A percentile compares a stretch with the other conserved stretches of the same genome.
Conservation (phyloP, 1,140 invertebrate species). For the Danaus melanippus region DNA sequence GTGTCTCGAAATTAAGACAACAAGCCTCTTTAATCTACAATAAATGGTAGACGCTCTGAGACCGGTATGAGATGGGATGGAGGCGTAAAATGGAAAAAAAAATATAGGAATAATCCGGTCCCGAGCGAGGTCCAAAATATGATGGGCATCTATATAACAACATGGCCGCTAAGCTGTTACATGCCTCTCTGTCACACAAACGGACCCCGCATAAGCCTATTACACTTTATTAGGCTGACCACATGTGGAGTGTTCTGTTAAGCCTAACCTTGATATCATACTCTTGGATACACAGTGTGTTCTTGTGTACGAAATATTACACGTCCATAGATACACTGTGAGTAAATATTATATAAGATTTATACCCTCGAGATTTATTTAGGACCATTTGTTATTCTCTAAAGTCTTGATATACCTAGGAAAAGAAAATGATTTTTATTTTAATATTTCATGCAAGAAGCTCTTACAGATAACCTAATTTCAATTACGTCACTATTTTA, state of each 20-base stretch:
- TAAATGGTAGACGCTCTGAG: conserved; percentile 65
- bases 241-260: conserved; percentile 71
- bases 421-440: too few relatives aligned
- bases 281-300: conserved; percentile 57
- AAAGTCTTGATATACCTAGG: too few relatives aligned
- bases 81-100: conserved; percentile 62
- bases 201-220: conserved; percentile 33
- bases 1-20: conserved; percentile 71
- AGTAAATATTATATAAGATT: conserved; percentile 1
- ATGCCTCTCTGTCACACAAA: conserved; percentile 42
- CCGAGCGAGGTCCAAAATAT: conserved; percentile 68
- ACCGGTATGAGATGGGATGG: conserved; percentile 60
- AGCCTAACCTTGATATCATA: conserved; percentile 71
- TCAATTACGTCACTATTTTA: too few relatives aligned
- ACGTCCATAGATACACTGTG: conserved; percentile 1
- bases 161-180: conserved; percentile 68
- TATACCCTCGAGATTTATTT: too few relatives aligned
- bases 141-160: conserved; percentile 72
- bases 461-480: too few relatives aligned
- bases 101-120: conserved; percentile 55
- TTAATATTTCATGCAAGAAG: too few relatives aligned
- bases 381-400: too few relatives aligned
- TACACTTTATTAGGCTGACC: conserved; percentile 69
- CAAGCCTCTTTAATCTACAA: conserved; percentile 72
- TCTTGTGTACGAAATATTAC: conserved; percentile 15